Evolutionary conservation across 2,113 vertebrate genomes (phyloP).

Genomic region (Beaufortia kweichowensis): DNA sequence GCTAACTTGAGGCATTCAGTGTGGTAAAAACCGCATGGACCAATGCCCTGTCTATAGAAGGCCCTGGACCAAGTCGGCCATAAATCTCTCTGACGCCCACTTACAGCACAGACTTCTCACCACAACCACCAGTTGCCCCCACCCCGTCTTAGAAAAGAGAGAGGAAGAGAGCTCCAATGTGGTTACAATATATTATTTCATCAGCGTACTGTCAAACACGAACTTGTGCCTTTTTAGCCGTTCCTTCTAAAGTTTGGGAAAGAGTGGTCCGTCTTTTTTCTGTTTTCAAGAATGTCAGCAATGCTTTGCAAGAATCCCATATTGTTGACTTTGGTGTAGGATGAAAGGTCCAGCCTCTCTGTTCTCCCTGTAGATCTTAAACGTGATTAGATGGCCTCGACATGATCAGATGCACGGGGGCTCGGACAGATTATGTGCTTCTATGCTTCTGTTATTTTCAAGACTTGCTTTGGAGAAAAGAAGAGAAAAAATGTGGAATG

Average conservation of each 20-base stretch:
- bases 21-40: constrained; percentile 44
- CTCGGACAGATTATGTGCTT: constrained; percentile 66
- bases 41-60: constrained; percentile 13
- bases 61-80: constrained; percentile 17
- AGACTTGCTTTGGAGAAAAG: constrained; percentile 46
- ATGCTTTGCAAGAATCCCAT: constrained; percentile 72
- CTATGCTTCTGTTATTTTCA: constrained; percentile 59
- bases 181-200: constrained; percentile 59
- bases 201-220: constrained; percentile 50
- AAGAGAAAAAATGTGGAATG: background rate
- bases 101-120: constrained; percentile 34
- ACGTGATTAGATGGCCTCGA: constrained; percentile 72
- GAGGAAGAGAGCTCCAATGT: constrained; percentile 44
- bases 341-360: constrained; percentile 73
- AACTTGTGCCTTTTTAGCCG: constrained; percentile 50
- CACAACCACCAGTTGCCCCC: constrained; percentile 35
- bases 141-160: constrained; percentile 28
- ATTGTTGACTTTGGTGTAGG: constrained; percentile 79
- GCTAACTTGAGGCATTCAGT: constrained; percentile 42
- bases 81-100: constrained; percentile 52
- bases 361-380: constrained; percentile 71
- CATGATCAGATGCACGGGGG: constrained; percentile 63
- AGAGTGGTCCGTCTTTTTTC: constrained; percentile 58
- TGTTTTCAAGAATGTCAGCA: constrained; percentile 77
- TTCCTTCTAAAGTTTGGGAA: constrained; percentile 57